These are phyloP conservation scores for Epinotia brunnichana DNA, from an alignment of 2,888 invertebrate genomes.

Conservation along the genomic window DNA sequence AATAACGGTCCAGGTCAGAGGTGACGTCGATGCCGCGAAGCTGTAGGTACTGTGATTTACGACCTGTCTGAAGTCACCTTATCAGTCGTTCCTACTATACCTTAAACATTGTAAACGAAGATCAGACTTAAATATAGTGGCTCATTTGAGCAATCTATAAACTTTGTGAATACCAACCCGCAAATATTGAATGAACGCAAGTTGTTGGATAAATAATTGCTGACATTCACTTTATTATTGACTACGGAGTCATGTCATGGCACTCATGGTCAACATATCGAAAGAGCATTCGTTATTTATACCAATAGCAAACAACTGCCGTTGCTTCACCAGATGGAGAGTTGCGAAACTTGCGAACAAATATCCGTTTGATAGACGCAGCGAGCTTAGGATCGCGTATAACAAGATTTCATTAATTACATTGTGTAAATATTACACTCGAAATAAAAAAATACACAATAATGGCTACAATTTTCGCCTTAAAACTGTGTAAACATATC, in stretches of 20 bases:
- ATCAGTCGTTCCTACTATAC: background rate
- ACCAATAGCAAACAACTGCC: background rate
- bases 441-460: no score
- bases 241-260: background rate
- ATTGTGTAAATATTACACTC: background rate
- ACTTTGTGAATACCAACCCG: no score
- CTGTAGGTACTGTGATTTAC: background rate
- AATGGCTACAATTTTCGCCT: no score
- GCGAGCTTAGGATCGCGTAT: background rate
- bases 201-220: background rate
- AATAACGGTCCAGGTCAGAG: background rate
- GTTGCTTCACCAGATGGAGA: background rate
- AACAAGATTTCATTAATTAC: background rate
- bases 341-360: background rate
- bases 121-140: background rate
- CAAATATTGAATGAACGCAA: background rate
- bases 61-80: background rate
- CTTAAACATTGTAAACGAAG: background rate
- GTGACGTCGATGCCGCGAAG: background rate
- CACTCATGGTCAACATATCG: background rate
- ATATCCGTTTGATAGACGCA: background rate
- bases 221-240: background rate
- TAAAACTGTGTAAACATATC: no score
- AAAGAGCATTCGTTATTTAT: background rate
- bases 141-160: background rate